Evolutionary conservation across 2,113 vertebrate species (phyloP).

Genomic region (Clarias macrocephalus): DNA sequence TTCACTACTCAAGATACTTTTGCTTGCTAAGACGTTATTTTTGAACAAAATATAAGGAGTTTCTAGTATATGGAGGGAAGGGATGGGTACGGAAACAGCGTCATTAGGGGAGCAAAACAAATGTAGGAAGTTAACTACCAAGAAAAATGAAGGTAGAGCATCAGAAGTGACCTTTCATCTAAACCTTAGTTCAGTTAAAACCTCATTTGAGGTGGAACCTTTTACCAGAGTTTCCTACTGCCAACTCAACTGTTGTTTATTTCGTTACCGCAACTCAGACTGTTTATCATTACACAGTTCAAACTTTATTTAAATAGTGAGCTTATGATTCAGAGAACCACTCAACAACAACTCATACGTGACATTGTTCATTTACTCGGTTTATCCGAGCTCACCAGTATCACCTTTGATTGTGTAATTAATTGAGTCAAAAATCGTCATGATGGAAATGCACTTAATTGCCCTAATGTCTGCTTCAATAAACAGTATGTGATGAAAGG

Average conservation of each 20-base stretch:
- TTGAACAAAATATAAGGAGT: background rate
- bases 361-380: background rate
- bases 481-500: constrained; percentile 35
- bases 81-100: background rate
- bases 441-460: constrained; percentile 24
- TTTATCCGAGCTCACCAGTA: background rate
- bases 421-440: constrained; percentile 23
- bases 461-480: constrained; percentile 11
- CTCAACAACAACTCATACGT: background rate
- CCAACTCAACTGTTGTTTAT: background rate
- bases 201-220: background rate
- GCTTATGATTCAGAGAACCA: background rate
- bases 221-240: background rate
- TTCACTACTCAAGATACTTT: background rate
- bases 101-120: background rate
- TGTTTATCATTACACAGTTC: background rate
- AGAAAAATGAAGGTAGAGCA: background rate
- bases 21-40: background rate
- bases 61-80: background rate
- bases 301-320: background rate
- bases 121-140: background rate
- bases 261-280: background rate
- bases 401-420: constrained; percentile 1
- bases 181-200: background rate
- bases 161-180: background rate